Percentiles rank a stretch among this genome's conserved stretches.
phyloP scores from a whole-genome alignment of 1,140 invertebrate genomes.

The Drosophila persimilis region DNA sequence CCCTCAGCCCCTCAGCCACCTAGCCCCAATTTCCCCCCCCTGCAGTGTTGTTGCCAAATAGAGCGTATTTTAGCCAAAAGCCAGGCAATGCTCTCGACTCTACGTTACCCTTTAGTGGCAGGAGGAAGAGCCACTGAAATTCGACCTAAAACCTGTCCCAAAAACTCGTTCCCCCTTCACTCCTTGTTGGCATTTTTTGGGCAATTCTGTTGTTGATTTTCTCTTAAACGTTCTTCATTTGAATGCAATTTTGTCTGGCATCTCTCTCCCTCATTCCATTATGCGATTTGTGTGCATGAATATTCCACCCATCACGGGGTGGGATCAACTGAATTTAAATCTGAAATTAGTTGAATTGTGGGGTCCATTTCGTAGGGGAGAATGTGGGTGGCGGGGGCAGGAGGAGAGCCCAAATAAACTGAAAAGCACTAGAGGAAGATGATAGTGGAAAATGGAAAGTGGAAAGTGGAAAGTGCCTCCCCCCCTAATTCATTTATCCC shows the following conservation, averaged over 20 bases:
- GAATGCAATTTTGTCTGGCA: constrained; percentile 36
- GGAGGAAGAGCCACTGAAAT: no score
- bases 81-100: no score
- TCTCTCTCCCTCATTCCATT: constrained; percentile 19
- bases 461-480: no score
- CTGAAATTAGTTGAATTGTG: constrained; percentile 35
- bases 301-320: not conserved
- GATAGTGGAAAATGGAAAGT: no score
- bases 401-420: no score
- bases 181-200: not conserved
- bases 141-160: no score
- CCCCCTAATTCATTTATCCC: no score
- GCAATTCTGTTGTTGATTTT: constrained; percentile 60
- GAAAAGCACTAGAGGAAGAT: no score
- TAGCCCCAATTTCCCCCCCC: not conserved
- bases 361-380: not conserved
- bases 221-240: constrained; percentile 63
- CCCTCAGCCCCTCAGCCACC: not conserved
- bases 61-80: constrained; percentile 67
- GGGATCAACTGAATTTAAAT: constrained; percentile 24
- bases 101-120: not conserved
- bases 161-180: no score
- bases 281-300: constrained; percentile 41
- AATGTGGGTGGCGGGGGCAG: no score
- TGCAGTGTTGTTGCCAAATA: constrained; percentile 76